Conservation (phyloP, 2,797 vertebrate species). For the Anguilla marmorata region DNA sequence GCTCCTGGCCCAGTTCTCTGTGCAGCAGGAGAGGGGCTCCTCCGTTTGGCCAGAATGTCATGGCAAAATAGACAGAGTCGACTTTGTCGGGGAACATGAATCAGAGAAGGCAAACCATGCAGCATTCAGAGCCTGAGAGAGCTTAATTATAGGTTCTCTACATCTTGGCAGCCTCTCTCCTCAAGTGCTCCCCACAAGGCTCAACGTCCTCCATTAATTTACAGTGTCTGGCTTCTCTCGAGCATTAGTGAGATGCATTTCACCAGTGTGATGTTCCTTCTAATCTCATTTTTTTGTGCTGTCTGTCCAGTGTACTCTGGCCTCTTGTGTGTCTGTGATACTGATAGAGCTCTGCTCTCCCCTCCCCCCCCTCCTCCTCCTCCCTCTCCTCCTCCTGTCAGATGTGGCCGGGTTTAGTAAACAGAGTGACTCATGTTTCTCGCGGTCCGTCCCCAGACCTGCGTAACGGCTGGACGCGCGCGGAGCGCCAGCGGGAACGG, state of each 20-base stretch:
- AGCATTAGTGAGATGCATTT: not conserved
- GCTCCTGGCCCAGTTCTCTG: not conserved
- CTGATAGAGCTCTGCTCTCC: not conserved
- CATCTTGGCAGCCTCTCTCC: not conserved
- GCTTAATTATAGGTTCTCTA: slow-evolving; percentile 6
- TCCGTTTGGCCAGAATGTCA: not conserved
- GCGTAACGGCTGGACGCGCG: slow-evolving; percentile 49
- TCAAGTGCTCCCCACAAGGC: not conserved
- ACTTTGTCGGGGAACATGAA: not conserved
- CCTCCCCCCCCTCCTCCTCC: not conserved
- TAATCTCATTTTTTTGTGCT: not conserved
- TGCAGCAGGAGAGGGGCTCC: not conserved
- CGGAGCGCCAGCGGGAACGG: slow-evolving; percentile 72
- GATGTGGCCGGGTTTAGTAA: not conserved
- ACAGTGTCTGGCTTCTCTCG: slow-evolving; percentile 1
- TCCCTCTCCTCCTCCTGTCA: not conserved
- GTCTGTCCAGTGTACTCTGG: not conserved
- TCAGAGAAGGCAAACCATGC: not conserved
- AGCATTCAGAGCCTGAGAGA: not conserved
- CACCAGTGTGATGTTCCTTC: not conserved
- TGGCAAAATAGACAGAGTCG: not conserved
- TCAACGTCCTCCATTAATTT: not conserved
- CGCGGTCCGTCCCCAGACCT: slow-evolving; percentile 58
- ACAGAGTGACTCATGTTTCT: not conserved
- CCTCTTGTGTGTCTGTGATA: not conserved